phyloP scores from a whole-genome alignment of 2,113 vertebrate genomes.

The Nothobranchius furzeri region DNA sequence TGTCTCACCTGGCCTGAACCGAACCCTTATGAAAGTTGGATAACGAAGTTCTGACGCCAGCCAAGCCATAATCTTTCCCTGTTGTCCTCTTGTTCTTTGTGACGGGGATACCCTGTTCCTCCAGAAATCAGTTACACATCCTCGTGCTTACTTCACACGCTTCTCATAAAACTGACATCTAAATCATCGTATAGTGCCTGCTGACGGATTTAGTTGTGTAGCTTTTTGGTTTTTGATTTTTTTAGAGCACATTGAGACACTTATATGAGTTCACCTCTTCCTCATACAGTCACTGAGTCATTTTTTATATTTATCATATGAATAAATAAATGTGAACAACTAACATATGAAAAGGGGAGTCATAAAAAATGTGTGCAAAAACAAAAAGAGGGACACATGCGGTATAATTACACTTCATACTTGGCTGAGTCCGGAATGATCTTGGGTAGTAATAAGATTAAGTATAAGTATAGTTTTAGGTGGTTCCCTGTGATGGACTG shows the following conservation, averaged over 20 bases:
- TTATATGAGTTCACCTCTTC: slow-evolving; percentile 42
- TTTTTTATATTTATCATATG: slow-evolving; percentile 23
- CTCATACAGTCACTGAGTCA: slow-evolving; percentile 38
- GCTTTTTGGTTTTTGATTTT: slow-evolving; percentile 9
- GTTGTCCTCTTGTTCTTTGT: slow-evolving; percentile 43
- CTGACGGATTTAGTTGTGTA: slow-evolving; percentile 10
- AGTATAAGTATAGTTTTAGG: background rate
- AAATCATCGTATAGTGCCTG: slow-evolving; percentile 12
- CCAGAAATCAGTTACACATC: slow-evolving; percentile 20
- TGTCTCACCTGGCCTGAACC: slow-evolving; percentile 54
- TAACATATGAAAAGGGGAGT: slow-evolving; percentile 17
- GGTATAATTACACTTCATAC: background rate
- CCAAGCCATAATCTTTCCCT: slow-evolving; percentile 59
- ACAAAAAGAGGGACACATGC: background rate
- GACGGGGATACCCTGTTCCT: slow-evolving; percentile 39
- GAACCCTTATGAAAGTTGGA: slow-evolving; percentile 77
- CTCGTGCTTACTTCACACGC: slow-evolving; percentile 2
- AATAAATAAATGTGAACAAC: slow-evolving; percentile 26
- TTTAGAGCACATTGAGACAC: slow-evolving; percentile 15
- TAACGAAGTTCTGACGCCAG: slow-evolving; percentile 67
- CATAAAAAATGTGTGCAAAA: background rate
- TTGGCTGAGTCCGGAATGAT: background rate
- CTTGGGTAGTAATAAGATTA: background rate
- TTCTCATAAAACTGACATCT: slow-evolving; percentile 19
- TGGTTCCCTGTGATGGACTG: too few relatives aligned